These are phyloP conservation scores for Patagioenas fasciata DNA, from an alignment of 2,113 vertebrate species.

Conservation along the genomic window DNA sequence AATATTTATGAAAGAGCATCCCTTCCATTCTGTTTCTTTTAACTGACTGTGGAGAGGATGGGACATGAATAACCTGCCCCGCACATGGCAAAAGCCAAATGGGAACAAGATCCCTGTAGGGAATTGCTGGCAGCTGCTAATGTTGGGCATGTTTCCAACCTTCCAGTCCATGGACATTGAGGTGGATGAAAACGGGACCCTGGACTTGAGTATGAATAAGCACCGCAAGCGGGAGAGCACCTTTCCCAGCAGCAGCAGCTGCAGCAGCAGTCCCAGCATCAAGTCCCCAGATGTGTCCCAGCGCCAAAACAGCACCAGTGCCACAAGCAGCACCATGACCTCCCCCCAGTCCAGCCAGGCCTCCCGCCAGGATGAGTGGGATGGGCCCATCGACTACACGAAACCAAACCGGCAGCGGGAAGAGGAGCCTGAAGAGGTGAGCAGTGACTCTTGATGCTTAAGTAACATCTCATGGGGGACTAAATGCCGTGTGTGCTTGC, in stretches of 20 bases:
- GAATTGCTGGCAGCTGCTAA: background rate
- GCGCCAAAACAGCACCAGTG: constrained; percentile 80
- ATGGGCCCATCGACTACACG: constrained; percentile 96
- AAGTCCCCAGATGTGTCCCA: constrained; percentile 87
- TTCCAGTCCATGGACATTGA: constrained; percentile 90
- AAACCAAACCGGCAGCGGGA: constrained; percentile 94
- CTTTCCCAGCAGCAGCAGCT: constrained; percentile 81
- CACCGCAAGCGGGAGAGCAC: constrained; percentile 84
- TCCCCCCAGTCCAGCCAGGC: constrained; percentile 87
- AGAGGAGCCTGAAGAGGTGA: constrained; percentile 93
- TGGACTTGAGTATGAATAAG: constrained; percentile 98
- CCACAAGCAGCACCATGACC: constrained; percentile 88
- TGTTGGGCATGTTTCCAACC: background rate
- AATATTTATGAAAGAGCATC: background rate
- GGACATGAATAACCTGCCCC: background rate
- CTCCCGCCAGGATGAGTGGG: constrained; percentile 96
- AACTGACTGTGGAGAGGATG: background rate
- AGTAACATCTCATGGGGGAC: rapidly evolving
- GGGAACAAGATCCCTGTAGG: rapidly evolving
- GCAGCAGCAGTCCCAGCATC: constrained; percentile 84
- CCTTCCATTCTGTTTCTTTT: background rate
- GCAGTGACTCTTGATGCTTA: background rate
- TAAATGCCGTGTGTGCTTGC: background rate
- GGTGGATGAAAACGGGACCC: constrained; percentile 96
- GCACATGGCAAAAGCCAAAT: background rate